phyloP scores from a whole-genome alignment of 2,888 invertebrate genomes.

The Spilosoma lubricipeda region DNA sequence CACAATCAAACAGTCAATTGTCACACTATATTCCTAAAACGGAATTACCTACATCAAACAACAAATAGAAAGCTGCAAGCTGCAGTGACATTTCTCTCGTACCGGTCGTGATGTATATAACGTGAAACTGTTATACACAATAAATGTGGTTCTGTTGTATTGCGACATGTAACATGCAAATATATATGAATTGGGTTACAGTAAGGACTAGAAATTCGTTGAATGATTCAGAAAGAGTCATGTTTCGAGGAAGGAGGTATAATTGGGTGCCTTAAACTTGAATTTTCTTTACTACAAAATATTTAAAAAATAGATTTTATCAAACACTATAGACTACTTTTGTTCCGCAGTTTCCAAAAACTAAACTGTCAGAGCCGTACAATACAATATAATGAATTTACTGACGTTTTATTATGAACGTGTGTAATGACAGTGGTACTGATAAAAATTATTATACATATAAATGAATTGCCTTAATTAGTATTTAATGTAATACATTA shows the following conservation, averaged over 20 bases:
- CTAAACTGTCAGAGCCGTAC: background rate
- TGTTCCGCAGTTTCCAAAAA: too few relatives aligned
- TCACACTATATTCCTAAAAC: conserved; percentile 19
- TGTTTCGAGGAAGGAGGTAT: background rate
- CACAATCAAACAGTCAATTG: background rate
- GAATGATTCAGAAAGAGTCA: background rate
- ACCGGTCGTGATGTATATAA: conserved; percentile 27
- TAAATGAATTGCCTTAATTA: background rate
- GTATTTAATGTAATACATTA: background rate
- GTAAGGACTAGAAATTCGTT: background rate
- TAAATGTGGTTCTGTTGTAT: conserved; percentile 7
- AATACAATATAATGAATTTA: background rate
- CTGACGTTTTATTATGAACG: background rate
- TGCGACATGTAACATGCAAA: background rate
- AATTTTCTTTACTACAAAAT: background rate
- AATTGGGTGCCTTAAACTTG: background rate
- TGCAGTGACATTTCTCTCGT: conserved; percentile 18
- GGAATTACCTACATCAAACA: conserved; percentile 13
- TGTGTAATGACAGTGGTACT: background rate
- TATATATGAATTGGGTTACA: background rate
- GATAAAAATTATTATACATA: background rate
- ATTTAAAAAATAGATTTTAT: background rate
- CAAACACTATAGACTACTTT: too few relatives aligned
- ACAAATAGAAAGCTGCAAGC: conserved; percentile 47
- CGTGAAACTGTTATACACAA: conserved; percentile 10